These are phyloP conservation scores for Cydia amplana DNA, from an alignment of 1,140 invertebrate genomes.

Conservation along the genomic window DNA sequence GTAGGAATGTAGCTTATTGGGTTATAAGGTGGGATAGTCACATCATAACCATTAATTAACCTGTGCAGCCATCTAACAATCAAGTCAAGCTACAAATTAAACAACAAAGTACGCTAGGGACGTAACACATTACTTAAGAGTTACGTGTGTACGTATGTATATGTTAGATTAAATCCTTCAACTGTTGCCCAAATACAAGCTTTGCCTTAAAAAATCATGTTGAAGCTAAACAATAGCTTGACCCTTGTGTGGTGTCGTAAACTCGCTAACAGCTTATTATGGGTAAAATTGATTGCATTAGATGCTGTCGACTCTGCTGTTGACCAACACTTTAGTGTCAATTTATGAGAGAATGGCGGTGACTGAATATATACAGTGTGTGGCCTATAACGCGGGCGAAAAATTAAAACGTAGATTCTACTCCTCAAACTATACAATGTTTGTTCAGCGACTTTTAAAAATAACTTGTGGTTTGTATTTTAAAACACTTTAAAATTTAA, in stretches of 20 bases:
- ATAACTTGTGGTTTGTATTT: too few relatives aligned
- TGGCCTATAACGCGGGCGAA: too few relatives aligned
- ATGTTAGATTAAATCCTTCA: constrained; percentile 20
- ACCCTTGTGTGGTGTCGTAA: not conserved
- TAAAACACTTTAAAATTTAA: too few relatives aligned
- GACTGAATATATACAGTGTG: too few relatives aligned
- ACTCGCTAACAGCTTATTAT: not conserved
- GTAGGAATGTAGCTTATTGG: too few relatives aligned
- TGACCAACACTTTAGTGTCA: constrained; percentile 2
- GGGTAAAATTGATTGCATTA: constrained; percentile 20
- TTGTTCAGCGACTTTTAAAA: too few relatives aligned
- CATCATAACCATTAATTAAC: constrained; percentile 3
- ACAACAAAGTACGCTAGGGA: not conserved
- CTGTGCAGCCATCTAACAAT: constrained; percentile 4
- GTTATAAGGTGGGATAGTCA: not conserved
- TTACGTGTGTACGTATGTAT: not conserved
- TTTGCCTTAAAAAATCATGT: constrained; percentile 2
- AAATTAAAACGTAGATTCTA: too few relatives aligned
- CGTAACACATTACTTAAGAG: not conserved
- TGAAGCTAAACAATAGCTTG: constrained; percentile 17
- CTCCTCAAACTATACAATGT: too few relatives aligned
- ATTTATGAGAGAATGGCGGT: constrained; percentile 7
- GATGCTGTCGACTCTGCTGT: constrained; percentile 3
- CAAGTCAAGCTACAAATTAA: not conserved
- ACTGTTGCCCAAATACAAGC: constrained; percentile 17